Percentiles rank a stretch among this genome's conserved stretches.
Conservation (phyloP, 1,140 invertebrate genomes). For the Drosophila saltans region DNA sequence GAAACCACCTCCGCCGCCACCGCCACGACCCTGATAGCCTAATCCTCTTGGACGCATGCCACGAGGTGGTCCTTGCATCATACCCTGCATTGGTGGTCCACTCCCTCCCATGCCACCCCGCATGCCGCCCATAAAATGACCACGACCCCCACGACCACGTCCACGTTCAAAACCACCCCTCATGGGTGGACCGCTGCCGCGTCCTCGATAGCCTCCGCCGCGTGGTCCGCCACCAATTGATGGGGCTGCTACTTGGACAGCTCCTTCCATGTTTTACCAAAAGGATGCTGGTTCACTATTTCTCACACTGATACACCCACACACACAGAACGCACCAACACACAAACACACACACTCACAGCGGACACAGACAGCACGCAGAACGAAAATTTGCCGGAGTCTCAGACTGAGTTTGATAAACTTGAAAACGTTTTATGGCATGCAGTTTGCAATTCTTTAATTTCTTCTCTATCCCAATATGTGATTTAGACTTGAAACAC, state of each 20-base stretch:
- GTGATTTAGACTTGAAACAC: conserved; percentile 18
- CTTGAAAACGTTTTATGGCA: conserved; percentile 7
- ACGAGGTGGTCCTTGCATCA: conserved; percentile 71
- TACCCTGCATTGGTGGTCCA: conserved; percentile 73
- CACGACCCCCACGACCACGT: conserved; percentile 75
- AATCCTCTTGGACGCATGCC: conserved; percentile 74
- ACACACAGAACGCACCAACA: conserved; percentile 36
- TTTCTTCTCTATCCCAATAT: not conserved
- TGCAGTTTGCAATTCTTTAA: not conserved
- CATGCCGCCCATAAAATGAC: conserved; percentile 79
- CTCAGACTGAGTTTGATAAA: not conserved
- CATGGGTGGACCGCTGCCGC: conserved; percentile 74
- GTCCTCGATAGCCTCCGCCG: conserved; percentile 74
- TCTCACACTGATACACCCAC: conserved; percentile 32
- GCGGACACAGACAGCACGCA: conserved; percentile 26
- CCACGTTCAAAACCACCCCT: conserved; percentile 78
- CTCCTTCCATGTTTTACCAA: conserved; percentile 69
- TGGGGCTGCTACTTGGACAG: conserved; percentile 61
- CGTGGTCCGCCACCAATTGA: conserved; percentile 62
- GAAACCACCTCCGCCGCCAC: conserved; percentile 62
- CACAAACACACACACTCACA: conserved; percentile 38
- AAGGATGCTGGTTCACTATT: conserved; percentile 20
- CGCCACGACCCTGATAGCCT: conserved; percentile 69
- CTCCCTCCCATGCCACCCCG: conserved; percentile 69
- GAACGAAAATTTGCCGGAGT: conserved; percentile 40